These are phyloP conservation scores for Bothrops alternatus DNA, from an alignment of 2,797 vertebrate species.

Conservation along the genomic window DNA sequence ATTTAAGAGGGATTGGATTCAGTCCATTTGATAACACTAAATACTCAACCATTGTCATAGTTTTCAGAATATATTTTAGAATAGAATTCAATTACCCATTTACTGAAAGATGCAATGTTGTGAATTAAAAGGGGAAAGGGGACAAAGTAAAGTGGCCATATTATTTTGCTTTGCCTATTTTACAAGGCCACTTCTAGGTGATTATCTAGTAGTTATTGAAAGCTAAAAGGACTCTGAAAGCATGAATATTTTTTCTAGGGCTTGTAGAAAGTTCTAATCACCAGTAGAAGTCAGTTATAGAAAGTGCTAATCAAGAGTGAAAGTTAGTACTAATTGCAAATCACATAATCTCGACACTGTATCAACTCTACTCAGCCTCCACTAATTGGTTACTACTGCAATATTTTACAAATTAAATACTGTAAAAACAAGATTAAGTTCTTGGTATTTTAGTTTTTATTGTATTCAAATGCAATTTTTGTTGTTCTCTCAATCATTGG, in stretches of 20 bases:
- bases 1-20: not conserved
- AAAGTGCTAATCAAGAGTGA: not conserved
- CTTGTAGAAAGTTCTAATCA: not conserved
- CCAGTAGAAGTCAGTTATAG: not conserved
- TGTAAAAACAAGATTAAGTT: not conserved
- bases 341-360: not conserved
- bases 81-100: not conserved
- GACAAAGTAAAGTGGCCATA: not conserved
- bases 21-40: not conserved
- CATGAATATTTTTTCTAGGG: not conserved
- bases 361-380: not conserved
- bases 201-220: not conserved
- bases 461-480: not conserved
- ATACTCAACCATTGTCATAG: not conserved
- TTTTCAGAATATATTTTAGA: not conserved
- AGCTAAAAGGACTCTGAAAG: not conserved
- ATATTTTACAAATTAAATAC: not conserved
- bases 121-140: not conserved
- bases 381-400: not conserved
- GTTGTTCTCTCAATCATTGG: not conserved
- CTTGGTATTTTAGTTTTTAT: not conserved
- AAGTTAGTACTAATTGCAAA: not conserved
- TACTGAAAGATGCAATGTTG: not conserved
- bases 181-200: not conserved
- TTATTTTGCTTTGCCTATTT: not conserved